A percentile compares a stretch with the other conserved stretches of the same genome.
Conservation (phyloP, 1,140 invertebrate genomes). For the Prorops nasuta region DNA sequence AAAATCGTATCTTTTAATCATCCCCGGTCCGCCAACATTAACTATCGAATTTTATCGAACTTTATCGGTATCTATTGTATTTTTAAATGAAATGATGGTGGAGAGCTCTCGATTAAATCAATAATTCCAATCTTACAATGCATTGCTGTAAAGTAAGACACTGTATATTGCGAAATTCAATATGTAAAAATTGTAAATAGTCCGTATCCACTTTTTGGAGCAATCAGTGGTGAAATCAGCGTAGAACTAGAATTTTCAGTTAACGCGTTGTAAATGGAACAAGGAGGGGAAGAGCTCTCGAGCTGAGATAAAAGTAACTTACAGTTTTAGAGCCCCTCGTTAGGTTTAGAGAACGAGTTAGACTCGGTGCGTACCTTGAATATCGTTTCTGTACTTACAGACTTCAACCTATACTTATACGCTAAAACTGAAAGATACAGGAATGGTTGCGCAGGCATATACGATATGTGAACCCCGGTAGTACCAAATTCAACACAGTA, state of each 20-base stretch:
- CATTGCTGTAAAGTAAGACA: slow-evolving; percentile 16
- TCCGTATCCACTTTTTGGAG: neutral
- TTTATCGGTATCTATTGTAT: too few species aligned
- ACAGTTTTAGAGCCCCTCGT: slow-evolving; percentile 38
- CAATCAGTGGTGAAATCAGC: slow-evolving; percentile 11
- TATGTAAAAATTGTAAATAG: slow-evolving; percentile 34
- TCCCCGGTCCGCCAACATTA: too few species aligned
- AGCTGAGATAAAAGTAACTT: slow-evolving; percentile 18
- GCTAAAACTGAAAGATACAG: slow-evolving; percentile 37
- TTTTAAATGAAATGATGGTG: too few species aligned
- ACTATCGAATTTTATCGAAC: too few species aligned
- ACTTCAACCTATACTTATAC: slow-evolving; percentile 49
- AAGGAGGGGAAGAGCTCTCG: slow-evolving; percentile 15
- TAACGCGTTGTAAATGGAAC: slow-evolving; percentile 43
- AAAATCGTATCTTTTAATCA: too few species aligned
- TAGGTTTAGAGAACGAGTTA: slow-evolving; percentile 49
- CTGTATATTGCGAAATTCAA: slow-evolving; percentile 21
- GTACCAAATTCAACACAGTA: slow-evolving; percentile 56
- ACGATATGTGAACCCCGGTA: slow-evolving; percentile 56
- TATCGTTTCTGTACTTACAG: slow-evolving; percentile 57
- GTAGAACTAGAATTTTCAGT: slow-evolving; percentile 39
- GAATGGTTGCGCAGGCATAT: slow-evolving; percentile 49
- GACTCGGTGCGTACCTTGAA: slow-evolving; percentile 54
- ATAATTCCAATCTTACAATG: neutral
- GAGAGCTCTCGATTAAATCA: too few species aligned